A percentile compares a stretch with the other conserved stretches of the same genome.
Evolutionary conservation across 1,140 invertebrate species (phyloP).

Genomic region (Drosophila punjabiensis): DNA sequence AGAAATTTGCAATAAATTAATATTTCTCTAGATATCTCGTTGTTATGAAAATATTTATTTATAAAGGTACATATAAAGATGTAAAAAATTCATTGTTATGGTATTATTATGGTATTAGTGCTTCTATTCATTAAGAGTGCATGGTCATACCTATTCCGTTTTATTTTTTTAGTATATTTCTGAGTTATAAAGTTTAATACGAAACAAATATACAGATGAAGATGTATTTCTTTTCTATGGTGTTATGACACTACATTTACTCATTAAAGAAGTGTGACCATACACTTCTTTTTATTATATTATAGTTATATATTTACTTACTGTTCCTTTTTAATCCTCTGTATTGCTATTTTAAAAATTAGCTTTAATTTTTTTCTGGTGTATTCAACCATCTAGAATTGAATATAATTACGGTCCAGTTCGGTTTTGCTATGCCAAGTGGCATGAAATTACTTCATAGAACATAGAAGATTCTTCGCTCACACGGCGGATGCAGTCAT

Average conservation of each 20-base stretch:
- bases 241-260: neutral
- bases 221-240: neutral
- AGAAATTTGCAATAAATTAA: too few relatives aligned
- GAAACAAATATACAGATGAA: too few relatives aligned
- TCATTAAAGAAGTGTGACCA: neutral
- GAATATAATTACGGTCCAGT: slow-evolving; percentile 66
- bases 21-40: too few relatives aligned
- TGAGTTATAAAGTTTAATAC: too few relatives aligned
- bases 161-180: too few relatives aligned
- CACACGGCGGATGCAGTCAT: slow-evolving; percentile 74
- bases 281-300: neutral
- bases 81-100: too few relatives aligned
- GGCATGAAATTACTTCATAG: slow-evolving; percentile 77
- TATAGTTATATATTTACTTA: neutral
- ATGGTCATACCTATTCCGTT: too few relatives aligned
- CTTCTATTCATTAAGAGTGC: too few relatives aligned
- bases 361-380: neutral
- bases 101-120: too few relatives aligned
- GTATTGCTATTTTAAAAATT: neutral
- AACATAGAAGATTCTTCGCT: slow-evolving; percentile 41
- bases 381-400: slow-evolving; percentile 44
- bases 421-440: slow-evolving; percentile 37
- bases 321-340: too few relatives aligned
- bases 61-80: too few relatives aligned
- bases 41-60: too few relatives aligned